These are phyloP conservation scores for Cromileptes altivelis DNA, from an alignment of 2,113 vertebrate genomes.

Conservation along the genomic window DNA sequence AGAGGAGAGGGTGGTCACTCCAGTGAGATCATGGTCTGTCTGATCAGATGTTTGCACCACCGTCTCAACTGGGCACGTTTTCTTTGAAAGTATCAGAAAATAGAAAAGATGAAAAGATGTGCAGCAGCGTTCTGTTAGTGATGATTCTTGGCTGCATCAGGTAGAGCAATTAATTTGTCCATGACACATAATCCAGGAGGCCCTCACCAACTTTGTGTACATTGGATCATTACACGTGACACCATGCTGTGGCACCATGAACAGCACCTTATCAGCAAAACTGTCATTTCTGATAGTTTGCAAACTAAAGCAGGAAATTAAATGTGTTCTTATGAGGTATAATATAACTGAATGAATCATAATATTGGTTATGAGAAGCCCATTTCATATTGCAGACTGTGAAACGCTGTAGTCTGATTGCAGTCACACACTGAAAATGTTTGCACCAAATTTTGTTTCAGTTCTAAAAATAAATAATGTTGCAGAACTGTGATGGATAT, in stretches of 20 bases:
- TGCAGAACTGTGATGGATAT: not conserved
- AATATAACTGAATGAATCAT: not conserved
- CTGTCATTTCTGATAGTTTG: not conserved
- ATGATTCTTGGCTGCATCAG: constrained; percentile 3
- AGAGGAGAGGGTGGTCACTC: constrained; percentile 24
- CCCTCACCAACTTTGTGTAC: constrained; percentile 38
- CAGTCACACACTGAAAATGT: not conserved
- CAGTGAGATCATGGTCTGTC: constrained; percentile 36
- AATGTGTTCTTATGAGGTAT: not conserved
- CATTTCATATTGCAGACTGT: not conserved
- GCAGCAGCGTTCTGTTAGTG: not conserved
- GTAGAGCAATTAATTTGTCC: not conserved
- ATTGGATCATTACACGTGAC: not conserved
- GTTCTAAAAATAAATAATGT: not conserved
- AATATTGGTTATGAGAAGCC: not conserved
- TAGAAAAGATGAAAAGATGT: not conserved
- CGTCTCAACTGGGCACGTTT: not conserved
- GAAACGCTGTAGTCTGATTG: not conserved
- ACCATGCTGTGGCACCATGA: constrained; percentile 24
- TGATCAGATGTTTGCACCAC: constrained; percentile 34
- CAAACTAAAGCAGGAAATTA: not conserved
- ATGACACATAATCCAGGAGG: not conserved
- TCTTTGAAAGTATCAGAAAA: not conserved
- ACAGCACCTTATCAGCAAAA: not conserved
- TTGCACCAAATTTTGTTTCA: not conserved